Evolutionary conservation across 2,113 vertebrate genomes (phyloP).

Genomic region (Chascanopsetta lugubris): DNA sequence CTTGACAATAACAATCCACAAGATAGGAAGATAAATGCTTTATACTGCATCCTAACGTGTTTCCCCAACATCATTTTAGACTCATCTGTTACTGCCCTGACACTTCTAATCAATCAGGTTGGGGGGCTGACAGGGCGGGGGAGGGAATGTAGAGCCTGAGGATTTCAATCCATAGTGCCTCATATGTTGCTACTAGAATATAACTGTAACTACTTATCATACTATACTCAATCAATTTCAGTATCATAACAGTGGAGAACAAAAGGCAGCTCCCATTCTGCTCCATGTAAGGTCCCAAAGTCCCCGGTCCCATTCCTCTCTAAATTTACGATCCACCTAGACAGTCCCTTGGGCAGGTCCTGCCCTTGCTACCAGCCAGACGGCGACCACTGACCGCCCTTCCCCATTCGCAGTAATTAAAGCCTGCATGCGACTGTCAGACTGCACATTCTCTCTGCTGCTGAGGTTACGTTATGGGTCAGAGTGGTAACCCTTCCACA

Average conservation of each 20-base stretch:
- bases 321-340: no score
- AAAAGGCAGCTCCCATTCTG: not conserved
- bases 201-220: conserved; percentile 20
- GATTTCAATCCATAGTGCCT: conserved; percentile 16
- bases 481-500: no score
- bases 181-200: conserved; percentile 7
- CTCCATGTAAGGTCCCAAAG: not conserved
- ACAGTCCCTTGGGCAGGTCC: conserved; percentile 31
- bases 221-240: conserved; percentile 1
- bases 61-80: conserved; percentile 7
- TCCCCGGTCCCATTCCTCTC: conserved; percentile 4
- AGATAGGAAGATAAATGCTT: conserved; percentile 22
- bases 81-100: conserved; percentile 15
- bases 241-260: not conserved
- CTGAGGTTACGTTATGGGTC: conserved; percentile 24
- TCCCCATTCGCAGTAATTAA: conserved; percentile 45
- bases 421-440: conserved; percentile 29
- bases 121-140: conserved; percentile 28
- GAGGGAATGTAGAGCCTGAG: conserved; percentile 10
- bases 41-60: conserved; percentile 8
- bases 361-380: conserved; percentile 36
- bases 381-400: conserved; percentile 39
- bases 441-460: not conserved
- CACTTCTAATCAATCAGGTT: conserved; percentile 37
- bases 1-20: conserved; percentile 8